phyloP scores from a whole-genome alignment of 1,140 invertebrate species.

The Ptiloglossa arizonensis region DNA sequence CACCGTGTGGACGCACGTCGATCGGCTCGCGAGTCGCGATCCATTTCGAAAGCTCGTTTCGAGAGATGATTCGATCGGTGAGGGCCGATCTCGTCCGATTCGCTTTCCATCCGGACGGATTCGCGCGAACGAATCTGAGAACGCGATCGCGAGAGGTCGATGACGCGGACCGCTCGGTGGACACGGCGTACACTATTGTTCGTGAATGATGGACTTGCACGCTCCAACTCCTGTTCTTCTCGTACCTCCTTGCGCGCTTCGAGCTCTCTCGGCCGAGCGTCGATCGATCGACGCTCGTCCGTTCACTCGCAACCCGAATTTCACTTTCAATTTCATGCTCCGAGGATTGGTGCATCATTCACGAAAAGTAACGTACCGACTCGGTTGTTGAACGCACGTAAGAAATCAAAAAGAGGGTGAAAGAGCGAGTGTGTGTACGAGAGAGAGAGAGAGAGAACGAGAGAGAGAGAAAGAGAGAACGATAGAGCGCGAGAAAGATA shows the following conservation, averaged over 20 bases:
- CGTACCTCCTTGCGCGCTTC: not conserved
- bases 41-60: not conserved
- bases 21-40: slow-evolving; percentile 16
- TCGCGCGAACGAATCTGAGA: not conserved
- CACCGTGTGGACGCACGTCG: not conserved
- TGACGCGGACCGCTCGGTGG: not conserved
- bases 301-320: not conserved
- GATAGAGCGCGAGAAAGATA: slow-evolving; percentile 26
- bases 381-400: slow-evolving; percentile 14
- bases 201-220: not conserved
- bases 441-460: not conserved
- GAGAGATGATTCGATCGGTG: too few species aligned
- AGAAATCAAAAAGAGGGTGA: slow-evolving; percentile 30
- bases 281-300: too few species aligned
- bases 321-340: too few species aligned
- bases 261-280: too few species aligned
- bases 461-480: not conserved
- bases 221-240: not conserved
- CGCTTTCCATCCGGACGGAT: not conserved
- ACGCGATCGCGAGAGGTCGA: slow-evolving; percentile 5
- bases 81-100: too few species aligned
- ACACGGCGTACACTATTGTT: slow-evolving; percentile 7
- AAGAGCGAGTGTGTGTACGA: too few species aligned
- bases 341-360: not conserved
- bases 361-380: slow-evolving; percentile 19